A percentile compares a stretch with the other conserved stretches of the same genome.
Evolutionary conservation across 2,888 invertebrate species (phyloP).

Genomic region (Aplocera efformata): DNA sequence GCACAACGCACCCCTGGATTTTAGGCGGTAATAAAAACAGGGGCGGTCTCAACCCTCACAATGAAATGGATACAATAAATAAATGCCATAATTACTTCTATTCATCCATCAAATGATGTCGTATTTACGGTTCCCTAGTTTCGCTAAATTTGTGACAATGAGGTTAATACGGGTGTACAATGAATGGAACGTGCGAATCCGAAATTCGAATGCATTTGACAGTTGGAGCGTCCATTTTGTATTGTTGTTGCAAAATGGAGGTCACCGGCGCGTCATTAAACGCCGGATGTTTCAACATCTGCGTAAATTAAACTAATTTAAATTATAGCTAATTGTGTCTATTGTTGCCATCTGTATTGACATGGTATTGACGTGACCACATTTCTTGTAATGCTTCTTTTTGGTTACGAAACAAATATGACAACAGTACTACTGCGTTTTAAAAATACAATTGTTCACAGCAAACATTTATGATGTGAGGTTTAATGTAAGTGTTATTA

Average conservation of each 20-base stretch:
- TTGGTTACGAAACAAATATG: background rate
- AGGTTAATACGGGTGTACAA: conserved; percentile 29
- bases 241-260: conserved; percentile 55
- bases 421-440: too few relatives aligned
- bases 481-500: too few relatives aligned
- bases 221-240: conserved; percentile 62
- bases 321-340: conserved; percentile 22
- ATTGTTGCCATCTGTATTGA: conserved; percentile 25
- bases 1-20: conserved; percentile 50
- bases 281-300: conserved; percentile 31
- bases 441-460: too few relatives aligned
- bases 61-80: conserved; percentile 75
- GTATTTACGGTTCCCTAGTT: conserved; percentile 42
- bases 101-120: conserved; percentile 70
- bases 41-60: conserved; percentile 49
- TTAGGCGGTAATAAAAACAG: conserved; percentile 63
- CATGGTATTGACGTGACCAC: conserved; percentile 4
- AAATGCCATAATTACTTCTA: conserved; percentile 71
- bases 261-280: conserved; percentile 33
- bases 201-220: conserved; percentile 51
- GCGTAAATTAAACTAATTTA: conserved; percentile 28
- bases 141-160: conserved; percentile 51
- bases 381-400: background rate
- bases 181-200: conserved; percentile 53
- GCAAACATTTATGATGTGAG: too few relatives aligned